Percentiles rank a stretch among this genome's conserved stretches.
phyloP scores from a whole-genome alignment of 2,888 invertebrate species.

The Troilus luridus region DNA sequence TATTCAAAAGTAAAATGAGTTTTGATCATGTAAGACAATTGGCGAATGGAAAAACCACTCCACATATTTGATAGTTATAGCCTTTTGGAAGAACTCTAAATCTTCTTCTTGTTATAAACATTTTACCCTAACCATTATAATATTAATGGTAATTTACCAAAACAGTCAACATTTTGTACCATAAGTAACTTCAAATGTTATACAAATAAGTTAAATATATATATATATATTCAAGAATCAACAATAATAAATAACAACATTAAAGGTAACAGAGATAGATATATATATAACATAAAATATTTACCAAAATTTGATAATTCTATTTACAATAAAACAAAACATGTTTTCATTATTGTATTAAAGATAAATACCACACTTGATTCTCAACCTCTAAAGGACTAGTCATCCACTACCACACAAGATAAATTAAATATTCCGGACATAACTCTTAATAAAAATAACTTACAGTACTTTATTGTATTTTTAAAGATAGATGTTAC shows the following conservation, averaged over 20 bases:
- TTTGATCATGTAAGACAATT: background rate
- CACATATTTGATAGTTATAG: constrained; percentile 15
- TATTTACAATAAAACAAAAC: constrained; percentile 4
- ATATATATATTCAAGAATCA: constrained; percentile 37
- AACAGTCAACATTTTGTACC: constrained; percentile 53
- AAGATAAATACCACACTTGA: background rate
- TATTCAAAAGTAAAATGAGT: constrained; percentile 32
- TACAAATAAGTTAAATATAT: constrained; percentile 39
- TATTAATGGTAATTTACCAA: constrained; percentile 25
- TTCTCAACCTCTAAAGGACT: constrained; percentile 20
- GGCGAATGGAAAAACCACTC: background rate
- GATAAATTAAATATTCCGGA: background rate
- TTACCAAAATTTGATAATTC: background rate
- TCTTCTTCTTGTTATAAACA: constrained; percentile 3
- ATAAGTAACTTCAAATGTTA: constrained; percentile 7
- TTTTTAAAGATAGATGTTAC: background rate
- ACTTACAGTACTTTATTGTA: background rate
- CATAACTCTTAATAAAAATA: constrained; percentile 1
- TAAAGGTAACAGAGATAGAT: constrained; percentile 29
- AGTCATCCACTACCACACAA: constrained; percentile 10
- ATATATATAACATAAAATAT: background rate
- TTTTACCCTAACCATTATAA: constrained; percentile 2
- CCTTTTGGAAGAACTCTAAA: constrained; percentile 49
- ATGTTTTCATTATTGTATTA: background rate
- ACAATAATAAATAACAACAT: constrained; percentile 43